Base-by-base conservation (phyloP, 2,888 invertebrate species). In the Allophyes oxyacanthae region DNA sequence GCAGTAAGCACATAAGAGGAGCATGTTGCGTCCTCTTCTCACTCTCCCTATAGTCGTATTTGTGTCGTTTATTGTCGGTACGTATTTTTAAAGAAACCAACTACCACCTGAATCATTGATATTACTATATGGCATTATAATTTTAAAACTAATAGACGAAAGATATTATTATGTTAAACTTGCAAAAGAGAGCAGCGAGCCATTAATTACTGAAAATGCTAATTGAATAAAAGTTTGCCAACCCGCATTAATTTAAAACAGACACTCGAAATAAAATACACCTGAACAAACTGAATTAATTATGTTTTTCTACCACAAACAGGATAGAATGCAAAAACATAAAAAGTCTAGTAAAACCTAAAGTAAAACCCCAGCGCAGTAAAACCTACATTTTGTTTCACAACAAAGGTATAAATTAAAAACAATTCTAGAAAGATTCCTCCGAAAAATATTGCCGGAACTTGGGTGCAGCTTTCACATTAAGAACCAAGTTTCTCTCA, bases 401-500 rank as follows among this genome's bases (percentile, higher is more conserved):
- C 44, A 65, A 62, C 62, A 65, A 61, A 72, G 70, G 63, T 66
- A 63, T 64, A 73, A 68, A 78, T 75, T 67, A 66, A 61, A 71
- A 66, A 67, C 67, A 60, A 68, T 75, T 77, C 67, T 57, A 59
- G 57, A 72, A 79, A 73, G 59, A 71, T 69, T 72, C 55, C 61
- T 40, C 42, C 48, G 49, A 65, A 78, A 75, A 79, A 76, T 75
- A 64, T 64, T 44, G 51, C 26, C 38, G n/a, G 59, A 80, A 74
- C 54, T 76, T 64, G 9, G 55, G 59, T 64, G 60, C 62, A 77
- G 66, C 61, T 73, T 77, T 61, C 28, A 6, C 1, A 26, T 46
- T 63, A 78, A 64, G 64, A 68, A 52, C 40, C 50, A 70, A 68
- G 72, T 75, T 79, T 57, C 64, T 75, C 62, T 76, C 62, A 77